Percentiles rank a stretch among this genome's conserved stretches.
Evolutionary conservation across 2,797 vertebrate genomes (phyloP).

Genomic region (Lindbergichthys nudifrons): DNA sequence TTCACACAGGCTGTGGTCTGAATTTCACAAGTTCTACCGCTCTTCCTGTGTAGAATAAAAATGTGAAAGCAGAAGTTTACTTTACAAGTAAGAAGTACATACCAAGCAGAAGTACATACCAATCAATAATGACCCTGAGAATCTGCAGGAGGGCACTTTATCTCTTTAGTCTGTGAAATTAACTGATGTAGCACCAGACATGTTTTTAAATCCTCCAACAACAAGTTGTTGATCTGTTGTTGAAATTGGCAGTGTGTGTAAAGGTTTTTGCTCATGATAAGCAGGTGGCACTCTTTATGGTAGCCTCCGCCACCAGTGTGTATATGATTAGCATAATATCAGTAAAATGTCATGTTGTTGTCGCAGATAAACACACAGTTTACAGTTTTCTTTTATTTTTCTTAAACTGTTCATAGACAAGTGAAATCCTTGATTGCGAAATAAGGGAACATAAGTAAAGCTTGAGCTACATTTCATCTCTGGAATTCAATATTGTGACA

Average conservation of each 20-base stretch:
- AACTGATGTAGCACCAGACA: background rate
- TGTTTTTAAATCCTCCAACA: background rate
- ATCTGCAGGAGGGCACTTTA: background rate
- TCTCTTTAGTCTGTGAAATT: background rate
- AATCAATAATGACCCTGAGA: background rate
- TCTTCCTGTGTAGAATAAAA: constrained; percentile 38
- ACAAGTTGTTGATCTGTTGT: background rate
- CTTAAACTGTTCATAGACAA: background rate
- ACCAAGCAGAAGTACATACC: constrained; percentile 31
- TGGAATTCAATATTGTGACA: constrained; percentile 20
- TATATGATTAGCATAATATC: too few relatives aligned
- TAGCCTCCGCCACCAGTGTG: too few relatives aligned
- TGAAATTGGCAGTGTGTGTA: too few relatives aligned
- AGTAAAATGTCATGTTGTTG: background rate
- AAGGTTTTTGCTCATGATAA: too few relatives aligned
- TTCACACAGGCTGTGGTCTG: background rate
- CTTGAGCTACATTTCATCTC: constrained; percentile 10
- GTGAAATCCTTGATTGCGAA: constrained; percentile 22
- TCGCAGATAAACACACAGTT: background rate
- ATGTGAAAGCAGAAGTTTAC: constrained; percentile 62
- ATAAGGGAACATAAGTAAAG: constrained; percentile 12
- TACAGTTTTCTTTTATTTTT: background rate
- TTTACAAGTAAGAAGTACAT: too few relatives aligned
- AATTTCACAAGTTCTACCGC: constrained; percentile 10
- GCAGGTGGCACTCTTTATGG: too few relatives aligned